phyloP scores from a whole-genome alignment of 2,113 vertebrate genomes.

The Salvator merianae region DNA sequence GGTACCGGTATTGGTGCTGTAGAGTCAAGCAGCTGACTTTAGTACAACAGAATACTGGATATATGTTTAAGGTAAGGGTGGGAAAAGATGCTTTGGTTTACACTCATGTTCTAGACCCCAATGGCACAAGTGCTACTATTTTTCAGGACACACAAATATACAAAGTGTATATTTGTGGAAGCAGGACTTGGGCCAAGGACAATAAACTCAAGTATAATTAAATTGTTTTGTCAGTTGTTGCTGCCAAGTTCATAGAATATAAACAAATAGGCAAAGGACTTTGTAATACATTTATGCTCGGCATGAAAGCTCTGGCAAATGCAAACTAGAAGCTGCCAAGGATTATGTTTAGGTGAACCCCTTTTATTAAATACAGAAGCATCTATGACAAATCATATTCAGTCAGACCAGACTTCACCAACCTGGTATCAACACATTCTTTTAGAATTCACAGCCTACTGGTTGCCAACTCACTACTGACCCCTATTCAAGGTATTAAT shows the following conservation, averaged over 20 bases:
- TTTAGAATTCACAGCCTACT: no score
- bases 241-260: conserved; percentile 42
- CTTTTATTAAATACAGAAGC: not conserved
- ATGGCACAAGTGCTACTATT: conserved; percentile 1
- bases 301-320: conserved; percentile 54
- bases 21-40: not conserved
- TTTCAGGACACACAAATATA: not conserved
- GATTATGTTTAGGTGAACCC: not conserved
- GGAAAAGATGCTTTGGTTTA: not conserved
- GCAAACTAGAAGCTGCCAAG: conserved; percentile 40
- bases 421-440: no score
- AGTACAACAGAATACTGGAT: not conserved
- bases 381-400: not conserved
- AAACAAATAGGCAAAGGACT: conserved; percentile 30
- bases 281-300: conserved; percentile 26
- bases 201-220: conserved; percentile 42
- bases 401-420: no score
- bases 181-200: conserved; percentile 24
- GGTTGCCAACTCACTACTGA: no score
- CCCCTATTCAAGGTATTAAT: no score
- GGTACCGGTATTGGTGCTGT: not conserved
- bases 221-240: conserved; percentile 28
- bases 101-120: not conserved
- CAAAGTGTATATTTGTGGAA: not conserved
- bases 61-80: not conserved